These are phyloP conservation scores for Xyrichtys novacula DNA, from an alignment of 2,797 vertebrate genomes.

Conservation along the genomic window DNA sequence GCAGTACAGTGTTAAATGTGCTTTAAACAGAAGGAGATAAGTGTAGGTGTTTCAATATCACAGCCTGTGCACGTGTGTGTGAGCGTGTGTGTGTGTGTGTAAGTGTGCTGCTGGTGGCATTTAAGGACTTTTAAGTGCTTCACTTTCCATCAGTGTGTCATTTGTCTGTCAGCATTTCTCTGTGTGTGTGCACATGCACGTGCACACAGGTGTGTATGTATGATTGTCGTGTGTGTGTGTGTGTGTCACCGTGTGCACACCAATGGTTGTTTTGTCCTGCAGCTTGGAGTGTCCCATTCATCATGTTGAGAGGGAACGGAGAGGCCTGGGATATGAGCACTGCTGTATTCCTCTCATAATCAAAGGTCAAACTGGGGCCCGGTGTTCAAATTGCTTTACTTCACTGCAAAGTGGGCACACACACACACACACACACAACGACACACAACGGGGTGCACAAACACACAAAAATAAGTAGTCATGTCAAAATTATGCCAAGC, in stretches of 20 bases:
- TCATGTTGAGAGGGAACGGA: slow-evolving; percentile 79
- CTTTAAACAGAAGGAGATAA: slow-evolving; percentile 67
- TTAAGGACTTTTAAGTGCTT: slow-evolving; percentile 71
- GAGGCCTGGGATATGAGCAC: slow-evolving; percentile 76
- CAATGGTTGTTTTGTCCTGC: slow-evolving; percentile 79
- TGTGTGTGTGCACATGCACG: slow-evolving; percentile 18
- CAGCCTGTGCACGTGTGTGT: slow-evolving; percentile 8
- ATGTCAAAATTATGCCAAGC: slow-evolving; percentile 50
- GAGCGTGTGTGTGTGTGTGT: slow-evolving; percentile 31
- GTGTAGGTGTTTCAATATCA: slow-evolving; percentile 52
- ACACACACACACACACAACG: slow-evolving; percentile 7
- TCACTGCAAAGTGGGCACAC: slow-evolving; percentile 63
- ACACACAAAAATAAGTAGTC: slow-evolving; percentile 43
- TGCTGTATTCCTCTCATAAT: slow-evolving; percentile 80
- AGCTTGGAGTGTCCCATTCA: slow-evolving; percentile 81
- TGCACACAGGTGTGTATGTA: slow-evolving; percentile 11
- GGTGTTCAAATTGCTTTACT: slow-evolving; percentile 84
- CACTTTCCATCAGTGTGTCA: slow-evolving; percentile 72
- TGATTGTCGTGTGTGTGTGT: slow-evolving; percentile 41
- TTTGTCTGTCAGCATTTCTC: slow-evolving; percentile 72
- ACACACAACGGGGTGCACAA: background rate
- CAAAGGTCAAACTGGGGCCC: slow-evolving; percentile 81
- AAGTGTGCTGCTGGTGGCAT: slow-evolving; percentile 62
- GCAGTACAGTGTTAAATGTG: slow-evolving; percentile 71
- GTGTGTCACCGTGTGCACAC: slow-evolving; percentile 69